Evolutionary conservation across 1,140 invertebrate species (phyloP).

Genomic region (Neodiprion fabricii): DNA sequence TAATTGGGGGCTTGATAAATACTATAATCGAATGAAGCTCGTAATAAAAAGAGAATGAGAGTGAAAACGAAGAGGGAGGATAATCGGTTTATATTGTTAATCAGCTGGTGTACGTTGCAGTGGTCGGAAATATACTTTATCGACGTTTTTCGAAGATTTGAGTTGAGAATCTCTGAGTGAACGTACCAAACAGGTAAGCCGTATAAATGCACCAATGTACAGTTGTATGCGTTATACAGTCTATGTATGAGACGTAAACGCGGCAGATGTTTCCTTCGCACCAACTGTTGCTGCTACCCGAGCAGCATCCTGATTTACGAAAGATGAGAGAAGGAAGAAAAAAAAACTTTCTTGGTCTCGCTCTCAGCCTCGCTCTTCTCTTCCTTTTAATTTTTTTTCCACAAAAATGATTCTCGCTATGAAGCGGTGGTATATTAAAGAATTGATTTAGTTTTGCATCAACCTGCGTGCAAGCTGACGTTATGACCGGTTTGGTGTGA

Average conservation of each 20-base stretch:
- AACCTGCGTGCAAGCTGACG: not conserved
- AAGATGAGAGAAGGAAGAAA: constrained; percentile 17
- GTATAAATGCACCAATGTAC: not conserved
- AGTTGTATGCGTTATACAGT: not conserved
- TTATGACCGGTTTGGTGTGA: no score
- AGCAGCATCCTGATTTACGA: constrained; percentile 45
- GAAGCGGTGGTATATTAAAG: not conserved
- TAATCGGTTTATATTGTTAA: no score
- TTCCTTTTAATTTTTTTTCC: constrained; percentile 9
- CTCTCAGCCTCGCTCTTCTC: not conserved
- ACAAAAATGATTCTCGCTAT: not conserved
- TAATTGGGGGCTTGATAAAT: not conserved
- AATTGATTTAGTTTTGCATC: not conserved
- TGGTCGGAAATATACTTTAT: no score
- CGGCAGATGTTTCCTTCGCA: constrained; percentile 55
- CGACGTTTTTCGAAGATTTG: not conserved
- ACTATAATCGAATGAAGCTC: not conserved
- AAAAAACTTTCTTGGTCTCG: constrained; percentile 18
- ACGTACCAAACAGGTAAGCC: constrained; percentile 42
- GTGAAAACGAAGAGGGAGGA: no score
- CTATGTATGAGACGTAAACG: constrained; percentile 43
- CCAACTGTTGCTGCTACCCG: constrained; percentile 51
- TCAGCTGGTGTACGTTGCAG: no score
- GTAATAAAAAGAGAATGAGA: not conserved
- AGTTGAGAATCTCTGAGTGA: constrained; percentile 53